Base-by-base conservation (phyloP, 2,113 vertebrate genomes). In the Irena cyanogastra region DNA sequence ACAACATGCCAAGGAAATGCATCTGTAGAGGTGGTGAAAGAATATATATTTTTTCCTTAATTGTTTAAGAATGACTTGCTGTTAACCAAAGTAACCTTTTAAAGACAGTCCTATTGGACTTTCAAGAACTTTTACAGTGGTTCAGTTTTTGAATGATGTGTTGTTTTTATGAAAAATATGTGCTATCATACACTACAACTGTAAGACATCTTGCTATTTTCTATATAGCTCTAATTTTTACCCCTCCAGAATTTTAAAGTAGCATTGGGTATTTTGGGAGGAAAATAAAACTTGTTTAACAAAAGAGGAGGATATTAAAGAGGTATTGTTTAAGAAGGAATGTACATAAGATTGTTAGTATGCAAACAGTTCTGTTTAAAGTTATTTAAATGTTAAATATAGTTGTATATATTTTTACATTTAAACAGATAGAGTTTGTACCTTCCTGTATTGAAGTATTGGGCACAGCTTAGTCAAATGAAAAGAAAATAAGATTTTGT, bases 381-480 rank as follows among this genome's bases (percentile, higher is more conserved):
- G 82, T 96, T 98, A 98, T 97, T 98, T 98, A 98, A 97, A 94
- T 97, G 82, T 97, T 97, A 97, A 97, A 98, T 97, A 98, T 80
- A 97, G 95, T 93, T 98, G 96, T 98, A 97, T 98, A 96, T 98
- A 96, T 98, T 97, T 98, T 97, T 97, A 97, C 93, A 93, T 92
- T 93, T 94, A 95, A 97, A 87, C 75, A 83, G 89, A 81, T 93
- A 95, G 66, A 82, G 54, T 97, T 96, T 97, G 92, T 95, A 68
- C 89, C 52, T 96, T 96, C 88, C 88, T 98, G 83, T 96, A 74
- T 72, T 90, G 84, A 28, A 78, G 81, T 72, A 88, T 69, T 94
- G 13, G 70, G 56, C 35, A 75, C 42, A 79, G 80, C 71, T 88
- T 80, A 96, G 77, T 75, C 79, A 74, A 90, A 87, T 53, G 64